These are phyloP conservation scores for Pao palembangensis DNA, from an alignment of 2,113 vertebrate genomes.

Conservation along the genomic window DNA sequence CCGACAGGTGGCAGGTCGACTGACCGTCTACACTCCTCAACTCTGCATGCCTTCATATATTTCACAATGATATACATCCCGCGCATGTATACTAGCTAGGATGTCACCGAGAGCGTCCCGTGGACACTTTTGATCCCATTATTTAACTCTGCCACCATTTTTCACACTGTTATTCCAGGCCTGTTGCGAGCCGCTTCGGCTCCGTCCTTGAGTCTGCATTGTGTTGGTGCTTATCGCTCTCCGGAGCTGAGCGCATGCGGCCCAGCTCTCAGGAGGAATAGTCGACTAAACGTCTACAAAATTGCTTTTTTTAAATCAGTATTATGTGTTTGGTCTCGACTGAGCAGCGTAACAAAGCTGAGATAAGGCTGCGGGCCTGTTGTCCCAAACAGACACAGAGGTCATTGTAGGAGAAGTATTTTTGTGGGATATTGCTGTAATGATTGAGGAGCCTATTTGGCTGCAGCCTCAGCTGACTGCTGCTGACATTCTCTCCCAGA, in stretches of 20 bases:
- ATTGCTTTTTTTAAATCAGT: conserved; percentile 11
- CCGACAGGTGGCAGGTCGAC: too few species aligned
- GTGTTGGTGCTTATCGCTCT: too few species aligned
- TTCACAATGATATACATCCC: too few species aligned
- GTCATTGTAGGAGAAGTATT: conserved; percentile 20
- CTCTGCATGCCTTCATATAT: too few species aligned
- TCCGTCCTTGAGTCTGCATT: too few species aligned
- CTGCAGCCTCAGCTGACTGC: conserved; percentile 28
- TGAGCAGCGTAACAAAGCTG: not conserved
- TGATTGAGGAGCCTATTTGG: conserved; percentile 37
- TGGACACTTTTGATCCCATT: too few species aligned
- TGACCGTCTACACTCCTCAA: too few species aligned
- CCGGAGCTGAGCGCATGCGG: conserved; percentile 2
- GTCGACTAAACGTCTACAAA: conserved; percentile 6
- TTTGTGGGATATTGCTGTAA: conserved; percentile 34
- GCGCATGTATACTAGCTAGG: too few species aligned
- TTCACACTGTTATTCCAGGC: too few species aligned
- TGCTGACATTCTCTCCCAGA: conserved; percentile 24
- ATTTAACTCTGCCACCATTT: too few species aligned
- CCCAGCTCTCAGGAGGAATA: conserved; percentile 6
- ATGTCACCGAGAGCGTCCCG: too few species aligned
- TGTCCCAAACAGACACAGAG: conserved; percentile 37
- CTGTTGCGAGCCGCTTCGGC: too few species aligned
- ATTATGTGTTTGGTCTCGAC: conserved; percentile 5
- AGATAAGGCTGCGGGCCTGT: conserved; percentile 28